Base-by-base conservation (phyloP, 2,888 invertebrate species). In the Philereme vetulata region DNA sequence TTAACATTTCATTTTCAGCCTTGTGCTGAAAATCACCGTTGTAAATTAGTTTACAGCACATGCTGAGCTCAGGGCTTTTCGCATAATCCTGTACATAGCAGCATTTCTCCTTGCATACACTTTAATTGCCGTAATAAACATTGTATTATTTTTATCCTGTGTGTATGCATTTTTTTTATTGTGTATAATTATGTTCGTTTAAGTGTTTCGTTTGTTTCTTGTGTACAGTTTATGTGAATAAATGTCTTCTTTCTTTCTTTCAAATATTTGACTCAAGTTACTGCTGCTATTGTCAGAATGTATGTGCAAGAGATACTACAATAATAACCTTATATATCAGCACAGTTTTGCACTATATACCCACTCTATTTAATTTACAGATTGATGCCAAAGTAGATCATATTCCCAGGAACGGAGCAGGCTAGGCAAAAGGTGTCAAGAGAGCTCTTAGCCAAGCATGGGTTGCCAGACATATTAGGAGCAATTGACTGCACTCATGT, bases 401-500 rank as follows among this genome's bases (percentile, higher is more conserved):
- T 4, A 8, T 40, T 40, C 9, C 40, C 40, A 9, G 3, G 40
- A 6, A 8, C 0, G 4, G 4, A 6, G 9, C 9, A 1, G 6
- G 40, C 9, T 8, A 6, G 40, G 40, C 6, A 9, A 4, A 7
- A 9, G 6, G 40, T 40, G n/a, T 3, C 40, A 8, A 9, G 8
- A 8, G n/a, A 1, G 6, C 4, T 40, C 9, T 4, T 4, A 9
- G 8, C 6, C 4, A 40, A 40, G 9, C 9, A 8, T 9, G 9
- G 3, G 6, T n/a, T 40, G n/a, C 40, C 3, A 8, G 4, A 9
- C 9, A 9, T 40, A 40, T 4, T 40, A 9, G 51, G 51, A 3
- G 43, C 43, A 4, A 34, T 51, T n/a, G 51, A 43, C 35, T 43
- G 43, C 34, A 51, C 51, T 34, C 51, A 51, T 43, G 51, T 51